Base-by-base conservation (phyloP, 2,888 invertebrate species). In the Sinotaia quadrata region DNA sequence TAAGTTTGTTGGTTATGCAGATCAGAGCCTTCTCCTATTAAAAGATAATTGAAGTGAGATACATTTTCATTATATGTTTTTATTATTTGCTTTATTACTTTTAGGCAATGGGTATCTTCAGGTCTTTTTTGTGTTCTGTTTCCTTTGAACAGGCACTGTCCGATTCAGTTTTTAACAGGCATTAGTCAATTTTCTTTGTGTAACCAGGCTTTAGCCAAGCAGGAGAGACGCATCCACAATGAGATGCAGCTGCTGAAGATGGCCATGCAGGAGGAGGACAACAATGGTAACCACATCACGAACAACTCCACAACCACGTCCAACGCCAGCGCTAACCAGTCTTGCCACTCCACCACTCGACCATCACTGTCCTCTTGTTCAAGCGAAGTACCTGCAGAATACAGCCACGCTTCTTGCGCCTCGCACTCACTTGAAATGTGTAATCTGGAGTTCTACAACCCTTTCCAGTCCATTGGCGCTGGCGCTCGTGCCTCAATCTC, bases 171-270 rank as follows among this genome's bases (percentile, higher is more conserved):
- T n/a, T n/a, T n/a, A n/a, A n/a, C n/a, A 41, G 18, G 10, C 41
- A 18, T 41, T 41, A 12, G 41, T 41, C 10, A 41, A 41, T 12
- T 41, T 10, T 34, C 8, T 36, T 36, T 56, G 21, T 47, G 47
- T 47, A 1, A 24, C 44, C 65, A 65, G 65, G 33, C 27, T 12
- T 44, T 52, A 21, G 31, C 41, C 4, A 21, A 37, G 29, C n/a
- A 44, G 44, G 56, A 56, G 44, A 21, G 21, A 29, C 37, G 31
- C 15, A 44, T 65, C 29, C 54, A 56, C 44, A 36, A 56, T 41
- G 65, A 65, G 41, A 65, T 56, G 65, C 41, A 56, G 65, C 44
- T 52, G 21, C 33, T 65, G 65, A 44, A 21, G 33, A 65, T 33
- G 65, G 44, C 56, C 15, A 65, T 56, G 65, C 29, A 52, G 54